A percentile compares a stretch with the other conserved stretches of the same genome.
phyloP scores from a whole-genome alignment of 2,113 vertebrate genomes.

The Tamias sibiricus region DNA sequence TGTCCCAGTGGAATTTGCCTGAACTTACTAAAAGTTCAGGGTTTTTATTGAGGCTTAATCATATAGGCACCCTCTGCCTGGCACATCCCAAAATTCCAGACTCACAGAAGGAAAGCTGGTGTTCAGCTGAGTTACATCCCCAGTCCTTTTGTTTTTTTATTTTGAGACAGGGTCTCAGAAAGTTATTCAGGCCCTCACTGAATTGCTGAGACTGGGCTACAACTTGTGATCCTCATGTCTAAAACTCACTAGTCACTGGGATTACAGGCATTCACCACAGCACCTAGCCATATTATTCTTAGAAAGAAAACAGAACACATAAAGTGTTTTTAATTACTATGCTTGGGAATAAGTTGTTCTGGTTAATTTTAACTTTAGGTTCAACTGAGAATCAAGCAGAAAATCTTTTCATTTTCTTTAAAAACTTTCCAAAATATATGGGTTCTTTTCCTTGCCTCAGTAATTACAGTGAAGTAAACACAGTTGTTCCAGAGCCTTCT shows the following conservation, averaged over 20 bases:
- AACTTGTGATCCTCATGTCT: too few relatives aligned
- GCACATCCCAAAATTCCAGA: neutral
- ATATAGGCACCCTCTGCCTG: neutral
- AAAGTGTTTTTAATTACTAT: neutral
- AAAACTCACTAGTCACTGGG: too few relatives aligned
- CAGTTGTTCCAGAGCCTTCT: neutral
- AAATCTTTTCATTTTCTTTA: neutral
- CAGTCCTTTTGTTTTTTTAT: too few relatives aligned
- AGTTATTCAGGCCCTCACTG: too few relatives aligned
- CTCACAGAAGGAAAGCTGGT: neutral
- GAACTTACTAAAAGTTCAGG: neutral
- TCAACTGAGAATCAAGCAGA: slow-evolving; percentile 32
- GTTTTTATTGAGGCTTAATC: neutral
- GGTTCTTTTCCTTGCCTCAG: neutral
- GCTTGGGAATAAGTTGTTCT: neutral
- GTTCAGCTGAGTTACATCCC: too few relatives aligned
- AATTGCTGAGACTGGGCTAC: too few relatives aligned
- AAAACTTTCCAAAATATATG: neutral
- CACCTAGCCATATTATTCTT: neutral
- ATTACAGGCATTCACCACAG: too few relatives aligned
- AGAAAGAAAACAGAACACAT: neutral
- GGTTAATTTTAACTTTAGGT: slow-evolving; percentile 36
- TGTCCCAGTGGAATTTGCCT: neutral
- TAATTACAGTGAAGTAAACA: neutral
- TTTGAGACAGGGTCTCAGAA: too few relatives aligned